Conservation (phyloP, 2,797 vertebrate genomes). For the Streptopelia turtur region DNA sequence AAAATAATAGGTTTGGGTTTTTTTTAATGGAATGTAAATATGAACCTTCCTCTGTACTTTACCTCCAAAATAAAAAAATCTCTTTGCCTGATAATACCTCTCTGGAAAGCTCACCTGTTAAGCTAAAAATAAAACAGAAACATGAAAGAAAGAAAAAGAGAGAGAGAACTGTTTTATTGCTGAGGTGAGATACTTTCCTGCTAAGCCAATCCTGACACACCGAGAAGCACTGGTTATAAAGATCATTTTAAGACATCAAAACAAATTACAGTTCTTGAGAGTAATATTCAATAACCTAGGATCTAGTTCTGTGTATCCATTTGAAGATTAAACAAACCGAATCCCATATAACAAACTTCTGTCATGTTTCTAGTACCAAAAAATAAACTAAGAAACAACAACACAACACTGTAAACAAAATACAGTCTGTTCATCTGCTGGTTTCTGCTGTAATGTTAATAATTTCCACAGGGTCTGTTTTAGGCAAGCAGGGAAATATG, state of each 20-base stretch:
- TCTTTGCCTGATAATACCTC: not conserved
- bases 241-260: constrained; percentile 1
- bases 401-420: not conserved
- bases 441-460: not conserved
- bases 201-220: not conserved
- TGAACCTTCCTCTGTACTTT: not conserved
- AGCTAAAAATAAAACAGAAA: not conserved
- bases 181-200: not conserved
- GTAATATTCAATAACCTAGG: not conserved
- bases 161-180: not conserved
- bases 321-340: constrained; percentile 12
- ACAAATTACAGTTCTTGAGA: not conserved
- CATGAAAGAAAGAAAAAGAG: no score
- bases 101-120: not conserved
- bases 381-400: not conserved
- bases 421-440: not conserved
- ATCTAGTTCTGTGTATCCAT: not conserved
- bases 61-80: not conserved
- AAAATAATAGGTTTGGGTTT: not conserved
- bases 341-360: not conserved
- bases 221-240: not conserved
- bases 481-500: not conserved
- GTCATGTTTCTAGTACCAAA: not conserved
- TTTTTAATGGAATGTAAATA: not conserved
- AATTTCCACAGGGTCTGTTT: not conserved